Percentiles rank a stretch among this genome's conserved stretches.
These are phyloP conservation scores for Doryteuthis pealeii DNA, from an alignment of 1,140 invertebrate species.

Conservation along the genomic window DNA sequence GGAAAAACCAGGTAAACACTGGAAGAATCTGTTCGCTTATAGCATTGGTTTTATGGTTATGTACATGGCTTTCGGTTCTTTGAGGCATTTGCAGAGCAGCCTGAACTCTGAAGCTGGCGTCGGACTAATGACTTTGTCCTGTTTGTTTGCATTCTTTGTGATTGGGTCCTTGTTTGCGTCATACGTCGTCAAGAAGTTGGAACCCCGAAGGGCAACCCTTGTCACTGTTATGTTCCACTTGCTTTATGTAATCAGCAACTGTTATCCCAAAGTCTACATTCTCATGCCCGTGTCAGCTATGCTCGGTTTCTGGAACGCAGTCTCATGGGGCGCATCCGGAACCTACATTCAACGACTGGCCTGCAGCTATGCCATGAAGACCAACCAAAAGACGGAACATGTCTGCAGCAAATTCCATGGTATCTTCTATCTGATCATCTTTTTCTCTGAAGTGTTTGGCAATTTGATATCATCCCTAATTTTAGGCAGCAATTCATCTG, in stretches of 20 bases:
- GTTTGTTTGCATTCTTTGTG: conserved; percentile 32
- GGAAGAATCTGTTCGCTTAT: conserved; percentile 34
- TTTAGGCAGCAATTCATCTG: background rate
- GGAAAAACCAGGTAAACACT: conserved; percentile 22
- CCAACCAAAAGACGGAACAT: conserved; percentile 33
- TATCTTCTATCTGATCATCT: conserved; percentile 37
- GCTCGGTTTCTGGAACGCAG: conserved; percentile 38
- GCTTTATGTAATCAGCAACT: conserved; percentile 42
- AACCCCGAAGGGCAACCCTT: conserved; percentile 36
- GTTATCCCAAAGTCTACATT: conserved; percentile 44
- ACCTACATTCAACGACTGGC: conserved; percentile 49
- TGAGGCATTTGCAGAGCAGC: conserved; percentile 54
- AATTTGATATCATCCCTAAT: conserved; percentile 11
- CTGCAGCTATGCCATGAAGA: conserved; percentile 33
- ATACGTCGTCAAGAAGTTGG: conserved; percentile 39
- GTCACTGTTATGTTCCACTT: conserved; percentile 34
- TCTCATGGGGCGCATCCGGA: conserved; percentile 48
- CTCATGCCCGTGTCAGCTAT: conserved; percentile 38
- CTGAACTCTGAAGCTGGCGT: conserved; percentile 42
- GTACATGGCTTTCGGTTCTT: conserved; percentile 39
- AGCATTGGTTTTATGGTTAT: conserved; percentile 39
- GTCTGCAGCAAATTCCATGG: conserved; percentile 48
- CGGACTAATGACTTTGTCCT: conserved; percentile 38
- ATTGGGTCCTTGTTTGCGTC: conserved; percentile 45
- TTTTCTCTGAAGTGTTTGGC: conserved; percentile 14